Conservation (phyloP, 2,888 invertebrate species). For the Pachliopta kotzebuea region DNA sequence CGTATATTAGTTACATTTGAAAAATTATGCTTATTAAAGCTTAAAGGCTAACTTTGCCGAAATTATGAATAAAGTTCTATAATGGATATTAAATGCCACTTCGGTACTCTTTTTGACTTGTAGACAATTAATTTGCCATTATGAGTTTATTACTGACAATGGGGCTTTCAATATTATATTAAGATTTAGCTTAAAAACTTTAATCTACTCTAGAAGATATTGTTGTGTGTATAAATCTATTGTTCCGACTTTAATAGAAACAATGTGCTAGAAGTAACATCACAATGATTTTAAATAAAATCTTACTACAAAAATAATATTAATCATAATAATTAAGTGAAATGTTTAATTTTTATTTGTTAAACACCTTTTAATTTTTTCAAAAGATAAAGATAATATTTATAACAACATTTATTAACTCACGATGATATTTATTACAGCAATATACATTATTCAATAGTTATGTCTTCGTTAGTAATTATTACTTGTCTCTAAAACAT, state of each 20-base stretch:
- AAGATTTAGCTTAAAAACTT: too few relatives aligned
- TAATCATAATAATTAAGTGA: too few relatives aligned
- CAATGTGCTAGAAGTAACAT: too few relatives aligned
- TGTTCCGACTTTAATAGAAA: too few relatives aligned
- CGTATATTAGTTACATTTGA: slow-evolving; percentile 5
- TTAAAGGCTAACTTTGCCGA: not conserved
- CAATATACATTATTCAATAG: not conserved
- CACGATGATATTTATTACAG: not conserved
- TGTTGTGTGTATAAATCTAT: too few relatives aligned
- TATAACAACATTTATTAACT: not conserved
- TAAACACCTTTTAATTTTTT: too few relatives aligned
- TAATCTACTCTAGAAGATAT: too few relatives aligned
- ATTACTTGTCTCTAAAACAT: not conserved
- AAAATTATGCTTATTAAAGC: slow-evolving; percentile 1
- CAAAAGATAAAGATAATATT: too few relatives aligned
- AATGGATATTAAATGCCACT: slow-evolving; percentile 4
- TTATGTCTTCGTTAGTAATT: not conserved
- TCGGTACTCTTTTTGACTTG: not conserved
- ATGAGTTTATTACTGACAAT: not conserved
- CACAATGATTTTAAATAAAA: too few relatives aligned
- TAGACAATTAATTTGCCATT: not conserved
- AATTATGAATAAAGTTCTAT: not conserved
- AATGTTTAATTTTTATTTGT: too few relatives aligned
- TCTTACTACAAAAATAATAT: too few relatives aligned
- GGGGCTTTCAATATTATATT: too few relatives aligned